Percentiles rank a stretch among this genome's conserved stretches.
phyloP scores from a whole-genome alignment of 2,797 vertebrate genomes.

The Phrynocephalus forsythii region DNA sequence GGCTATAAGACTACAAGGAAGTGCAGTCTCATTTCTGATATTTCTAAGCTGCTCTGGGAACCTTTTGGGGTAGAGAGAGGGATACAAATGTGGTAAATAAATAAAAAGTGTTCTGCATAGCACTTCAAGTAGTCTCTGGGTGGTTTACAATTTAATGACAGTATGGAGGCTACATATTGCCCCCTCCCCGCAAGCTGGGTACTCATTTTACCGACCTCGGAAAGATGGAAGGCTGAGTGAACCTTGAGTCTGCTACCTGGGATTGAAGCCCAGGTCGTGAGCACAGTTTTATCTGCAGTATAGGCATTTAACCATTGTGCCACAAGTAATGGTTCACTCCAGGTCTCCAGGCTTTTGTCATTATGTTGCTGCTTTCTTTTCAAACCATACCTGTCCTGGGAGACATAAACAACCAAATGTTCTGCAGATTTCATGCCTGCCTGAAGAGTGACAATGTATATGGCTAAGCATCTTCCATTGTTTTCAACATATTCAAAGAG shows the following conservation, averaged over 20 bases:
- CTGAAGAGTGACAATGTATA: not conserved
- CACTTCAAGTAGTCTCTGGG: too few relatives aligned
- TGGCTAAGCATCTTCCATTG: not conserved
- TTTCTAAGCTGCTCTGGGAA: not conserved
- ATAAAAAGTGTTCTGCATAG: not conserved
- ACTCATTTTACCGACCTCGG: too few relatives aligned
- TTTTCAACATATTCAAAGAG: not conserved
- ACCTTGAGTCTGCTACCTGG: too few relatives aligned
- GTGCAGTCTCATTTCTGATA: not conserved
- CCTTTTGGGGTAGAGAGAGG: not conserved
- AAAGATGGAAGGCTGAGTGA: too few relatives aligned
- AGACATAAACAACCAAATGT: not conserved
- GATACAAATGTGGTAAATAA: not conserved
- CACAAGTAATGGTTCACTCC: not conserved
- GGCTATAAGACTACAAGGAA: not conserved
- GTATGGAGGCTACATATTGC: too few relatives aligned
- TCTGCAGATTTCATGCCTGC: not conserved
- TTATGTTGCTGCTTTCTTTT: too few relatives aligned
- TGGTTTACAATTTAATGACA: too few relatives aligned
- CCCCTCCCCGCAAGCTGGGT: too few relatives aligned
- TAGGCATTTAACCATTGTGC: too few relatives aligned
- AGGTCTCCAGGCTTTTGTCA: not conserved
- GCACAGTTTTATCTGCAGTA: too few relatives aligned
- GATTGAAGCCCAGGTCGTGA: too few relatives aligned
- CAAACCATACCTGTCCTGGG: not conserved